Percentiles rank a stretch among this genome's conserved stretches.
These are phyloP conservation scores for Pseudotriccus pelzelni DNA, from an alignment of 2,797 vertebrate species.

Conservation along the genomic window DNA sequence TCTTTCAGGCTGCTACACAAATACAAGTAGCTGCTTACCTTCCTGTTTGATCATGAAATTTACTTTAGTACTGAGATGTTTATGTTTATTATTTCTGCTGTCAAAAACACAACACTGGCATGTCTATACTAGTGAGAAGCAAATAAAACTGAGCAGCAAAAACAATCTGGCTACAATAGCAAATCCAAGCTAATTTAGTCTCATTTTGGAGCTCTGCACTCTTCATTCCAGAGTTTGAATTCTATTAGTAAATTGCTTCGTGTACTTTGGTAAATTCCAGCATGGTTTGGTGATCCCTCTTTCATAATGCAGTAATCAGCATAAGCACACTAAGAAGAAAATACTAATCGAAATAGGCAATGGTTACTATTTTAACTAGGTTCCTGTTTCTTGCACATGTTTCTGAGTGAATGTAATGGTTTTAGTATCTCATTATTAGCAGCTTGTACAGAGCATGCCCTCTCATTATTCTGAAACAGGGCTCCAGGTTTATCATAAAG, in stretches of 20 bases:
- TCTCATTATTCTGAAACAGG: neutral
- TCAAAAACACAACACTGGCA: neutral
- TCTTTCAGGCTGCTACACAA: neutral
- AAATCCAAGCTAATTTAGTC: neutral
- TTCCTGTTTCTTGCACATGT: neutral
- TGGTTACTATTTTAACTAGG: neutral
- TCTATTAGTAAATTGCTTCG: neutral
- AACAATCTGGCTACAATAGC: neutral
- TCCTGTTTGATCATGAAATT: neutral
- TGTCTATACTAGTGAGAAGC: neutral
- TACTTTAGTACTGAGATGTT: neutral
- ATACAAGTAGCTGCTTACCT: fast-evolving
- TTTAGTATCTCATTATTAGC: neutral
- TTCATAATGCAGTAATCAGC: neutral
- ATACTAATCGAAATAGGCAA: neutral
- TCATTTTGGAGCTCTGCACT: neutral
- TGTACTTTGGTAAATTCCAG: neutral
- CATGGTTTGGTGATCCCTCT: neutral
- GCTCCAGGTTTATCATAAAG: neutral
- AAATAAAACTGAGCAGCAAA: neutral
- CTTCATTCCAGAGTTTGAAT: neutral
- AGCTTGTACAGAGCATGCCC: neutral
- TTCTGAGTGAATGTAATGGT: neutral
- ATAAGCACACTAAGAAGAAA: neutral
- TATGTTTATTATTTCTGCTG: neutral